These are phyloP conservation scores for Axinella damicornis DNA, from an alignment of 37 sponge, comb jelly and placozoan genomes.

Conservation along the genomic window DNA sequence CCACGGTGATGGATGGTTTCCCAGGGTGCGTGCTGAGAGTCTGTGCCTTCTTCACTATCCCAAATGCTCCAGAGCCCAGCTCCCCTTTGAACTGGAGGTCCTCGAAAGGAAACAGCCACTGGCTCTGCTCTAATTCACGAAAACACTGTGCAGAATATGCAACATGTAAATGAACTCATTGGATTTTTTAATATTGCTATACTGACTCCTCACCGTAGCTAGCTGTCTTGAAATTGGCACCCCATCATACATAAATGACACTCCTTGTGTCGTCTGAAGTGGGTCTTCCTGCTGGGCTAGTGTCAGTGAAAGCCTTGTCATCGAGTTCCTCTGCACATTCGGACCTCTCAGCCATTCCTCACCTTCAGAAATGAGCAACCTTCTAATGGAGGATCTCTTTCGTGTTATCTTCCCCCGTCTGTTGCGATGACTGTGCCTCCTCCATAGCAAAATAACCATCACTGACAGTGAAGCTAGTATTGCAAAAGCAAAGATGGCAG, in stretches of 20 bases:
- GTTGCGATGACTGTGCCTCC: not conserved
- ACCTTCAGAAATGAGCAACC: too few species aligned
- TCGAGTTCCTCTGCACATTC: too few species aligned
- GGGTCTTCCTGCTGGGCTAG: too few species aligned
- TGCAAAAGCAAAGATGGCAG: too few species aligned
- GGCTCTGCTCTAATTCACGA: slow-evolving; percentile 2
- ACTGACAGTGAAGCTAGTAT: too few species aligned
- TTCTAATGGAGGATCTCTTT: not conserved
- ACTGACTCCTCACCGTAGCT: not conserved
- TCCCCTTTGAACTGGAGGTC: slow-evolving; percentile 16
- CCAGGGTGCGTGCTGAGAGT: not conserved
- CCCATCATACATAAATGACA: not conserved
- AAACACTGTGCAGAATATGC: slow-evolving; percentile 8
- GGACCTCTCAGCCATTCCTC: too few species aligned
- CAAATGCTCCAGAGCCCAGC: slow-evolving; percentile 68
- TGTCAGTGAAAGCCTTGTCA: too few species aligned
- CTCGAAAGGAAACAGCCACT: slow-evolving; percentile 27
- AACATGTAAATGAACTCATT: too few species aligned
- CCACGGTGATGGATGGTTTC: slow-evolving; percentile 26
- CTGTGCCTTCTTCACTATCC: slow-evolving; percentile 47
- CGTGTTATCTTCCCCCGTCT: not conserved
- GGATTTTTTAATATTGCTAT: too few species aligned
- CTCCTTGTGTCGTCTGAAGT: too few species aligned
- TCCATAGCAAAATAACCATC: too few species aligned
- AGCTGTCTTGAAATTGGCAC: not conserved